A percentile compares a stretch with the other conserved stretches of the same genome.
Evolutionary conservation across 2,797 vertebrate species (phyloP).

Genomic region (Kryptolebias ocellatus): DNA sequence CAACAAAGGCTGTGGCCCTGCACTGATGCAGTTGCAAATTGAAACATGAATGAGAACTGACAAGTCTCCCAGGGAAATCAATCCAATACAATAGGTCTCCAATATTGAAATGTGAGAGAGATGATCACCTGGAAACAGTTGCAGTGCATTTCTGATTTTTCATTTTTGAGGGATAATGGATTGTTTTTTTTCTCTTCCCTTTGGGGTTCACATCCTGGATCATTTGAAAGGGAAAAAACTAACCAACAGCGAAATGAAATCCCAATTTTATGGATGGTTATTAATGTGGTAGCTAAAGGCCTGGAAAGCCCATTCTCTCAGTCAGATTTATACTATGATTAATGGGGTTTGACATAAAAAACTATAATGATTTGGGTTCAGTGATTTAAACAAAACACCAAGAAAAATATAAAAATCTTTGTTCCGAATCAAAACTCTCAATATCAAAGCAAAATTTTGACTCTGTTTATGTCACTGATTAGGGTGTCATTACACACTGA

Average conservation of each 20-base stretch:
- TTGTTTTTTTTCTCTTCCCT: conserved; percentile 43
- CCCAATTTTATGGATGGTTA: conserved; percentile 21
- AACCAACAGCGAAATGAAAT: conserved; percentile 41
- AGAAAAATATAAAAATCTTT: background rate
- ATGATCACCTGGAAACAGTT: conserved; percentile 75
- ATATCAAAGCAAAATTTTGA: background rate
- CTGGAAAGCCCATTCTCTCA: conserved; percentile 20
- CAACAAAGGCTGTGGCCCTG: conserved; percentile 54
- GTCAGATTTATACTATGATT: background rate
- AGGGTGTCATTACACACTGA: too few relatives aligned
- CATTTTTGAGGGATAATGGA: conserved; percentile 58
- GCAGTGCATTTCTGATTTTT: conserved; percentile 49
- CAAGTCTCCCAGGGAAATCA: conserved; percentile 72
- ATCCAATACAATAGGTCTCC: conserved; percentile 64
- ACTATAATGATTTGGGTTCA: background rate
- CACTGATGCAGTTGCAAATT: conserved; percentile 72
- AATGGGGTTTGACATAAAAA: background rate
- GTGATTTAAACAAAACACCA: background rate
- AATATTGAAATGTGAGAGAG: conserved; percentile 68
- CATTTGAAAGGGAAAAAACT: conserved; percentile 30
- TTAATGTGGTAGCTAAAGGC: conserved; percentile 12
- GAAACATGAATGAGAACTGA: conserved; percentile 79
- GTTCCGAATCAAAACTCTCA: background rate
- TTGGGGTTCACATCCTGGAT: conserved; percentile 28
- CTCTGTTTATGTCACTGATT: too few relatives aligned